Conservation (phyloP, 2,888 invertebrate genomes). For the Ganaspis brasiliensis region DNA sequence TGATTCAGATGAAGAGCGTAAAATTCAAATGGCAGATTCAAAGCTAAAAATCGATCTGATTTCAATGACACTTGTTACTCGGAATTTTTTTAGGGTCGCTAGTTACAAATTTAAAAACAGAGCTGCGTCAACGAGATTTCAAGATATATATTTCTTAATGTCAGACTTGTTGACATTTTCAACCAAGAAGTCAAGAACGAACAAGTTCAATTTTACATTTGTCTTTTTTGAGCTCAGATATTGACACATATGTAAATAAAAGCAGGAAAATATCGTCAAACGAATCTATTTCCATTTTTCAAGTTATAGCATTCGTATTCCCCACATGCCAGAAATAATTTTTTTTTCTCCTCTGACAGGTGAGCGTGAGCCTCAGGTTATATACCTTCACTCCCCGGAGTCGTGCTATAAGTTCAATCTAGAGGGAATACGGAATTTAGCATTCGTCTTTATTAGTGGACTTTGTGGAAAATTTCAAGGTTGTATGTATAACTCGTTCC, state of each 20-base stretch:
- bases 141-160: too few relatives aligned
- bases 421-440: constrained; percentile 29
- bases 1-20: too few relatives aligned
- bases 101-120: neutral
- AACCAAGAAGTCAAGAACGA: too few relatives aligned
- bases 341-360: constrained; percentile 23
- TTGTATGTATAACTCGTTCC: constrained; percentile 14
- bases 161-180: constrained; percentile 27
- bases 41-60: too few relatives aligned
- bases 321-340: constrained; percentile 8
- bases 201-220: constrained; percentile 28
- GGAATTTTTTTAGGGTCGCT: too few relatives aligned
- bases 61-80: too few relatives aligned
- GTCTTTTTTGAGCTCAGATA: neutral
- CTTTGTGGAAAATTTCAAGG: constrained; percentile 33
- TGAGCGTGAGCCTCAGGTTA: neutral
- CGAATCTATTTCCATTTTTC: constrained; percentile 32
- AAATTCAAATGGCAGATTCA: too few relatives aligned
- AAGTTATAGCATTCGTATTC: neutral
- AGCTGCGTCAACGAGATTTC: neutral
- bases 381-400: neutral
- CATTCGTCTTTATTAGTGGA: constrained; percentile 23
- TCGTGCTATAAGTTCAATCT: neutral
- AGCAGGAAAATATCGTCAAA: constrained; percentile 16
- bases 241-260: constrained; percentile 14